Evolutionary conservation across 2,797 vertebrate species (phyloP).

Genomic region (Platyrinchus mystaceus): DNA sequence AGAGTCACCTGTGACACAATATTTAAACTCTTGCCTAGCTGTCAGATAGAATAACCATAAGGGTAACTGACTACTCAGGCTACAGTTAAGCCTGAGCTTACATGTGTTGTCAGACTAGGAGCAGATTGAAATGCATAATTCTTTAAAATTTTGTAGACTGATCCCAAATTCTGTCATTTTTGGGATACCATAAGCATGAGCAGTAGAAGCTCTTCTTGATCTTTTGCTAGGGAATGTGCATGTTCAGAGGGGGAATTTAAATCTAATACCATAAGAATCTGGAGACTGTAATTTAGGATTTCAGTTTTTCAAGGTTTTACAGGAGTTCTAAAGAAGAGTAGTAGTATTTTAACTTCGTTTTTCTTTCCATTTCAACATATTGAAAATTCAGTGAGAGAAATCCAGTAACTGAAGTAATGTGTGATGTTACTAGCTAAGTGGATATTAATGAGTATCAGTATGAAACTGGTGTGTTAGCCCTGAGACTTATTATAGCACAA

Average conservation of each 20-base stretch:
- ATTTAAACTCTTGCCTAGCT: neutral
- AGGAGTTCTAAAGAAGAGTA: neutral
- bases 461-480: neutral
- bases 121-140: neutral
- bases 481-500: neutral
- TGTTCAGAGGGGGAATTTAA: rapidly evolving
- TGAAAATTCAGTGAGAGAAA: neutral
- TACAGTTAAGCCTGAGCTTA: neutral
- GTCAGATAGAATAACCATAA: neutral
- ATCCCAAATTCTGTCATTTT: neutral
- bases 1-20: neutral
- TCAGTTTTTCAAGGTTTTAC: neutral
- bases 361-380: neutral
- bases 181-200: neutral
- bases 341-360: neutral
- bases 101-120: neutral
- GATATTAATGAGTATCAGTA: neutral
- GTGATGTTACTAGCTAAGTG: neutral
- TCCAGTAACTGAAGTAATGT: neutral
- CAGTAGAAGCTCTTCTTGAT: neutral
- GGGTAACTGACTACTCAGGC: neutral
- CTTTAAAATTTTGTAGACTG: neutral
- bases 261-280: neutral
- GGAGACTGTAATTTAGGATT: neutral
- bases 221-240: neutral